Evolutionary conservation across 2,797 vertebrate genomes (phyloP).

Genomic region (Hafferia zeledoni): DNA sequence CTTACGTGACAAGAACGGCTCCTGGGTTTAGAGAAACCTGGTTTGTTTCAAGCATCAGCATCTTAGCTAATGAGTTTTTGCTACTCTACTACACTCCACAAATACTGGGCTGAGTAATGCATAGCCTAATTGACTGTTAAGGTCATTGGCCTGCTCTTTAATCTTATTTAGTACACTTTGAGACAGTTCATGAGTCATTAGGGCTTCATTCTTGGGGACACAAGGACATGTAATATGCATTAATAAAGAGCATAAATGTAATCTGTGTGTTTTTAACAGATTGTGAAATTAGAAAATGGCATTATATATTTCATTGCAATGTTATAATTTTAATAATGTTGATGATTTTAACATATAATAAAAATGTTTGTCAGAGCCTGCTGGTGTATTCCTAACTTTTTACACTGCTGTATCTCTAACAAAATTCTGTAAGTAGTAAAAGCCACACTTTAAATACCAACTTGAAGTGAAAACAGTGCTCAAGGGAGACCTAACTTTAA

Average conservation of each 20-base stretch:
- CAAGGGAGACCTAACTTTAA: background rate
- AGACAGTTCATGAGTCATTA: slow-evolving; percentile 48
- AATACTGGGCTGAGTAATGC: slow-evolving; percentile 18
- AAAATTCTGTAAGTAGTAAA: background rate
- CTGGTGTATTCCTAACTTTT: background rate
- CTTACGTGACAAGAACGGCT: background rate
- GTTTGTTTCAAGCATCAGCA: slow-evolving; percentile 21
- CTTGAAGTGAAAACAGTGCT: background rate
- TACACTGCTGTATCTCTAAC: background rate
- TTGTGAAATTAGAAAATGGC: background rate
- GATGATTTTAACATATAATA: background rate
- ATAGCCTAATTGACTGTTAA: slow-evolving; percentile 48
- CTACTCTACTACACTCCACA: background rate
- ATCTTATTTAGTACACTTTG: slow-evolving; percentile 51
- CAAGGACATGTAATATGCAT: background rate
- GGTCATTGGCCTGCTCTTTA: slow-evolving; percentile 53
- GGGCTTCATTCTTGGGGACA: slow-evolving; percentile 11
- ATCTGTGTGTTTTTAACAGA: background rate
- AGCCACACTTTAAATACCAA: slow-evolving; percentile 7
- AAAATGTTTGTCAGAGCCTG: slow-evolving; percentile 11
- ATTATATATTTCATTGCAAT: background rate
- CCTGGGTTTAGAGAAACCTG: background rate
- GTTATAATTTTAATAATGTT: background rate
- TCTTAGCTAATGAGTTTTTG: slow-evolving; percentile 35
- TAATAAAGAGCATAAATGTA: background rate